Conservation (phyloP, 2,888 invertebrate genomes). For the Leptopilina myrica region DNA sequence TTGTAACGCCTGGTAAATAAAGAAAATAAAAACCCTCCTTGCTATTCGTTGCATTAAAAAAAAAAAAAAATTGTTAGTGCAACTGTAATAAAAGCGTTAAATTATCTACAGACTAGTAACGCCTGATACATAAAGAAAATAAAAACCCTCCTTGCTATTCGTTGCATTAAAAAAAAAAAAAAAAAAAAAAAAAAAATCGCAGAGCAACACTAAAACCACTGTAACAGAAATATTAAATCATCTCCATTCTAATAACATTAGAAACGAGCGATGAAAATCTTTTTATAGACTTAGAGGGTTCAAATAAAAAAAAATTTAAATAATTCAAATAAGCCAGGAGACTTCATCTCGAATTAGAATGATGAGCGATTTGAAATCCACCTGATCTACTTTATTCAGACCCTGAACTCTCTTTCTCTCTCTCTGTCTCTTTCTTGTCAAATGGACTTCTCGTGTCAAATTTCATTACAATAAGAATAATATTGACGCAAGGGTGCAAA, state of each 20-base stretch:
- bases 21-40: too few relatives aligned
- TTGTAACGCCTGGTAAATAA: too few relatives aligned
- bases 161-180: too few relatives aligned
- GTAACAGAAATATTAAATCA: neutral
- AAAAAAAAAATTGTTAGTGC: too few relatives aligned
- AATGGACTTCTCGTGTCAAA: conserved; percentile 17
- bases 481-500: neutral
- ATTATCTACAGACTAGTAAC: too few relatives aligned
- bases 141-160: too few relatives aligned
- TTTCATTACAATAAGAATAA: neutral
- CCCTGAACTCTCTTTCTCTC: conserved; percentile 57
- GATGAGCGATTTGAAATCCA: conserved; percentile 45
- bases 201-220: too few relatives aligned
- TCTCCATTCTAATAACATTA: neutral
- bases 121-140: too few relatives aligned
- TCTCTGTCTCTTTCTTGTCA: neutral
- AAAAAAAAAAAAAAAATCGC: too few relatives aligned
- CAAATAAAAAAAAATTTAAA: too few relatives aligned
- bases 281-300: conserved; percentile 11
- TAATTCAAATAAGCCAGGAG: conserved; percentile 19
- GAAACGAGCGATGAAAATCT: neutral
- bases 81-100: too few relatives aligned
- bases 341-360: conserved; percentile 50
- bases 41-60: too few relatives aligned
- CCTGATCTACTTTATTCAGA: conserved; percentile 53